These are phyloP conservation scores for Syngnathus acus DNA, from an alignment of 2,797 vertebrate genomes.

Conservation along the genomic window DNA sequence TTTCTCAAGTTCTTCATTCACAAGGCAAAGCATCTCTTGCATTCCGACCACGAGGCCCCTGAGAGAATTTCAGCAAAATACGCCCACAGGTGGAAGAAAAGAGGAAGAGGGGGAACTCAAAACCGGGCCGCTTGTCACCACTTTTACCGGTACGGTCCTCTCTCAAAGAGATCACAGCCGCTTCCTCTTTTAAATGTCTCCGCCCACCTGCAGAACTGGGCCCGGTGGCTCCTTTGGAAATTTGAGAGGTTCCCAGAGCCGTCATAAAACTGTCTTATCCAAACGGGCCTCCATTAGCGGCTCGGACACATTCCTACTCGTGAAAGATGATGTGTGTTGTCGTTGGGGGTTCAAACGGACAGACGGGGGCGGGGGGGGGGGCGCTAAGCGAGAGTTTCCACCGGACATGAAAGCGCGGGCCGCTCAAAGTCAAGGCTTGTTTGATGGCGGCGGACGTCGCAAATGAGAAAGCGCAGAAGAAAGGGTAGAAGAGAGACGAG, in stretches of 20 bases:
- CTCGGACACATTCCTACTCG: constrained; percentile 61
- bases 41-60: not conserved
- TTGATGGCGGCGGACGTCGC: constrained; percentile 57
- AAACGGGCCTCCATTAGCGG: constrained; percentile 54
- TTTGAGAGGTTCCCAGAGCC: constrained; percentile 91
- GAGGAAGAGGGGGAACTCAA: constrained; percentile 64
- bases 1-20: no score
- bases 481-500: constrained; percentile 48
- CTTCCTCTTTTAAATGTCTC: constrained; percentile 50
- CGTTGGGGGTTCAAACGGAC: constrained; percentile 57
- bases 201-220: constrained; percentile 71
- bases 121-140: constrained; percentile 52
- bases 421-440: constrained; percentile 65
- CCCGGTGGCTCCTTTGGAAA: constrained; percentile 87
- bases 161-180: constrained; percentile 80
- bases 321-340: constrained; percentile 68
- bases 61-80: not conserved
- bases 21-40: no score
- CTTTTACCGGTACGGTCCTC: constrained; percentile 69
- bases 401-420: constrained; percentile 59
- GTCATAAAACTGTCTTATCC: constrained; percentile 85
- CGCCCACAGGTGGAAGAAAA: constrained; percentile 74
- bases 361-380: constrained; percentile 17
- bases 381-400: constrained; percentile 56
- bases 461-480: constrained; percentile 52